phyloP scores from a whole-genome alignment of 2,888 invertebrate genomes.

The Aethes cnicana region DNA sequence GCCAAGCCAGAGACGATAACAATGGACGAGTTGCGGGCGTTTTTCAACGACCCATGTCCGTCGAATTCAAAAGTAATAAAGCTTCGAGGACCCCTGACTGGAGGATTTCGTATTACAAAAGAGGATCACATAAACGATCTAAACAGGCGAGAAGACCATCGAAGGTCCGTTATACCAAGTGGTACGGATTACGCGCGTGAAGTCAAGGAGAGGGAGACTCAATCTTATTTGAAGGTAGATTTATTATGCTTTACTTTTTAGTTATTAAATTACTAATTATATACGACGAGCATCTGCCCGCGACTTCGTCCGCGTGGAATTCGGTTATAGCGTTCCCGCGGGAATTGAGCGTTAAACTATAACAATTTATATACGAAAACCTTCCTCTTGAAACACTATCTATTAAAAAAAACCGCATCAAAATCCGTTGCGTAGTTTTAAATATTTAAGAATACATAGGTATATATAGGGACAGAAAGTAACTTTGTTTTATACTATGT shows the following conservation, averaged over 20 bases:
- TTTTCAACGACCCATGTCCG: constrained; percentile 61
- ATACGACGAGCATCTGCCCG: too few species aligned
- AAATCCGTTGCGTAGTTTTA: too few species aligned
- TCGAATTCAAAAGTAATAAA: constrained; percentile 52
- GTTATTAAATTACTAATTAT: background rate
- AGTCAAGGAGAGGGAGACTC: constrained; percentile 56
- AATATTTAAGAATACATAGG: too few species aligned
- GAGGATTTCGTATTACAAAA: constrained; percentile 59
- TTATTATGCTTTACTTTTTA: background rate
- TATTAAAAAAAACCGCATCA: too few species aligned
- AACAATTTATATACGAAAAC: too few species aligned
- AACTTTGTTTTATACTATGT: too few species aligned
- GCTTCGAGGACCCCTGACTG: constrained; percentile 62
- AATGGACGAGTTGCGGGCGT: constrained; percentile 69
- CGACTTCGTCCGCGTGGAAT: too few species aligned
- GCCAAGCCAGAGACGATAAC: constrained; percentile 5
- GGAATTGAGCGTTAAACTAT: too few species aligned
- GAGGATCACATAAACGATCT: constrained; percentile 51
- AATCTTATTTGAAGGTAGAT: constrained; percentile 60
- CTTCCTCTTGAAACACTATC: too few species aligned
- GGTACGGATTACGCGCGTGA: constrained; percentile 66
- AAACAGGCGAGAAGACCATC: constrained; percentile 60
- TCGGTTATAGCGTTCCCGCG: too few species aligned
- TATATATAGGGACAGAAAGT: too few species aligned
- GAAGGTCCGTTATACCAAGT: constrained; percentile 51